phyloP scores from a whole-genome alignment of 2,888 invertebrate species.

The Pammene aurita region DNA sequence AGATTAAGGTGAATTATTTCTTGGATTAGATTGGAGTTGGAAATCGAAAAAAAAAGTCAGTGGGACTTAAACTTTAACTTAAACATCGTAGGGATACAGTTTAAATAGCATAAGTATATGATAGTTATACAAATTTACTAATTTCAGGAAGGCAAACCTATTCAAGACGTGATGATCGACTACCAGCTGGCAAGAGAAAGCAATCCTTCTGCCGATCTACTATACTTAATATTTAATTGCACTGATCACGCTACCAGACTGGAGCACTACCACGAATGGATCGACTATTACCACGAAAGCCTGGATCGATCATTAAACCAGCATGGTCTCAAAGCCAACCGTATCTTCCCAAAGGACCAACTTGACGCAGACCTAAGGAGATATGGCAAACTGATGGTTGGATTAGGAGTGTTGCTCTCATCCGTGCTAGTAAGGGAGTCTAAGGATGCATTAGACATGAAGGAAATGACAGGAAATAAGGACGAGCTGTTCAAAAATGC shows the following conservation, averaged over 20 bases:
- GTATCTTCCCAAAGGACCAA: conserved; percentile 49
- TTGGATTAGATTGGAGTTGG: too few relatives aligned
- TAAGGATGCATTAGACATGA: conserved; percentile 47
- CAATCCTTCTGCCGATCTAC: conserved; percentile 53
- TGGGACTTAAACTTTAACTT: too few relatives aligned
- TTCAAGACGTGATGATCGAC: conserved; percentile 55
- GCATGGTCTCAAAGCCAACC: conserved; percentile 48
- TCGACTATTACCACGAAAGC: conserved; percentile 51
- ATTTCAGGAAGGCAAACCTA: conserved; percentile 51
- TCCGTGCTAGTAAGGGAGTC: conserved; percentile 45
- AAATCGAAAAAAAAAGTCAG: too few relatives aligned
- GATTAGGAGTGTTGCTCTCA: conserved; percentile 44
- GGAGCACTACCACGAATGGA: conserved; percentile 51
- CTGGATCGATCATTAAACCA: conserved; percentile 48
- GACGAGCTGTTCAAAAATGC: conserved; percentile 24
- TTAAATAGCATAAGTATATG: too few relatives aligned
- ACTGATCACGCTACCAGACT: conserved; percentile 53
- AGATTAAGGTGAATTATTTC: too few relatives aligned
- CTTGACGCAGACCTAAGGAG: conserved; percentile 52
- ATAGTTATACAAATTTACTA: conserved; percentile 41
- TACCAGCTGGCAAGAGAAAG: conserved; percentile 54
- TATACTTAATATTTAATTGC: conserved; percentile 57
- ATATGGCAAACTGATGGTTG: conserved; percentile 48
- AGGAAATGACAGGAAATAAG: conserved; percentile 21
- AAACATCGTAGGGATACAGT: too few relatives aligned